Evolutionary conservation across 2,888 invertebrate genomes (phyloP).

Genomic region (Latrodectus hesperus): DNA sequence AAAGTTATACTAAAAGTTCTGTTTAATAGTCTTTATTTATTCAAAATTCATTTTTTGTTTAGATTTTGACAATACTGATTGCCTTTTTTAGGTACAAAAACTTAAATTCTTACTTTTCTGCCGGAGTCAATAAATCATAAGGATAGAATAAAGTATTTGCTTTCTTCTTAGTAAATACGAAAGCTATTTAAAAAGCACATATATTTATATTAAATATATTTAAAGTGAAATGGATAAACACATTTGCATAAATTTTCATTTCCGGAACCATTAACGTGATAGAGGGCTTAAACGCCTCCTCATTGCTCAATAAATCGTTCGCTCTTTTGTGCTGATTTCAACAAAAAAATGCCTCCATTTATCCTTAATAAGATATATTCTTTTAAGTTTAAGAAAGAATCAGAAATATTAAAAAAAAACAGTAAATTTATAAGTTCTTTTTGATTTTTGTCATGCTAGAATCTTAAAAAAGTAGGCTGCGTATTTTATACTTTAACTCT

Average conservation of each 20-base stretch:
- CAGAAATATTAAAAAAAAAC: too few relatives aligned
- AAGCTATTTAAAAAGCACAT: not conserved
- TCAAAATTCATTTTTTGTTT: too few relatives aligned
- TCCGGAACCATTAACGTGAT: conserved; percentile 37
- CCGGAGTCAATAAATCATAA: conserved; percentile 27
- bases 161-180: not conserved
- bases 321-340: conserved; percentile 10
- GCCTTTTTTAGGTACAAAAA: too few relatives aligned
- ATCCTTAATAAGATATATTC: conserved; percentile 23
- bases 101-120: too few relatives aligned
- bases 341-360: not conserved
- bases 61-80: too few relatives aligned
- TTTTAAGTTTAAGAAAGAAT: not conserved
- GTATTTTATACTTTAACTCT: too few relatives aligned
- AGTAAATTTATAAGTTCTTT: too few relatives aligned
- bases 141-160: conserved; percentile 1
- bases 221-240: conserved; percentile 43
- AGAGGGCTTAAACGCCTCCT: conserved; percentile 27
- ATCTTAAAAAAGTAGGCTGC: too few relatives aligned
- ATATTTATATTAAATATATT: conserved; percentile 14
- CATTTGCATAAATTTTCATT: conserved; percentile 60
- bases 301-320: conserved; percentile 36
- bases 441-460: too few relatives aligned
- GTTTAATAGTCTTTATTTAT: too few relatives aligned
- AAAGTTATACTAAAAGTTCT: too few relatives aligned